Base-by-base conservation (phyloP, 2,797 vertebrate species). In the Decapterus maruadsi region DNA sequence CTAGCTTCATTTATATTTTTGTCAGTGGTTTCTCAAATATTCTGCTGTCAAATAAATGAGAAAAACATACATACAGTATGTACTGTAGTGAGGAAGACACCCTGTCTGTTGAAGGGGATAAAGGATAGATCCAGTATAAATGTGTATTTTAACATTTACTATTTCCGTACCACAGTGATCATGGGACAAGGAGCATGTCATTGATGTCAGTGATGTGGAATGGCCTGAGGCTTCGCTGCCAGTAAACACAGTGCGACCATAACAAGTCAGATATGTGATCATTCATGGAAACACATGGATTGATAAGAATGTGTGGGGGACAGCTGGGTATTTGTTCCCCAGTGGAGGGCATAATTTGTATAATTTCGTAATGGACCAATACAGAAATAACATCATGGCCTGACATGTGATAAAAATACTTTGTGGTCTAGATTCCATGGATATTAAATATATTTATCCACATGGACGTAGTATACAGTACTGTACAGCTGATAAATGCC, bases 291-390 rank as follows among this genome's bases (percentile, higher is more conserved):
- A 87, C 79, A 80, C 73, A 64, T n/a, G 76, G 57, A 75, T 51
- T 81, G 80, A 84, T 81, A 54, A 75, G 73, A 42, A 38, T 43
- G 51, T 29, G 64, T 69, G 69, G 34, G 36, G n/a, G 69, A 84
- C 90, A 92, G 91, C 90, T 92, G 88, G 63, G 73, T 61, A 90
- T 91, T 82, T 90, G 63, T 69, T 87, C 76, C 65, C 19, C 48
- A 65, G 2, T 70, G 63, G 84, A 72, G 54, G 45, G 40, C 72
- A 84, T 68, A 14, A 89, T 88, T 88, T 84, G 67, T 77, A 69
- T 84, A 29, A 3, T 70, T 69, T 63, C 81, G 22, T 36, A 68
- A 79, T 22, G 36, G 55, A 62, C 43, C 31, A 63, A 71, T 64
- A 55, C 72, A 69, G 40, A 80, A 90, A 86, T 82, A 81, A 78